Evolutionary conservation across 2,113 vertebrate species (phyloP).

Genomic region (rabbit (Oryctolagus cuniculus)): mOryCun1.1 NC_091447.1:48408501-48409000

Average conservation of each 20-base stretch:
- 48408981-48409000: too few species aligned
- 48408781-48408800: not conserved
- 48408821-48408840: not conserved
- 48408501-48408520: too few species aligned
- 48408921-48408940: not conserved
- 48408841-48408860: not conserved
- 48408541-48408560: too few species aligned
- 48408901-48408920: not conserved
- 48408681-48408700: not conserved
- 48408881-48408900: not conserved
- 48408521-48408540: too few species aligned
- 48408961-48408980: not conserved
- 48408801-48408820: not conserved
- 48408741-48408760: not conserved
- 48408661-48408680: not conserved
- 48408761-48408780: not conserved
- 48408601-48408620: not conserved
- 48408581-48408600: too few species aligned
- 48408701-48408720: not conserved
- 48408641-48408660: conserved; percentile 10
- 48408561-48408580: too few species aligned
- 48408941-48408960: not conserved
- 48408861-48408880: not conserved
- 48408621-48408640: conserved; percentile 2
- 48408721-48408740: conserved; percentile 28